A percentile compares a stretch with the other conserved stretches of the same genome.
Conservation (phyloP, 2,888 invertebrate genomes). For the Oithona nana region DNA sequence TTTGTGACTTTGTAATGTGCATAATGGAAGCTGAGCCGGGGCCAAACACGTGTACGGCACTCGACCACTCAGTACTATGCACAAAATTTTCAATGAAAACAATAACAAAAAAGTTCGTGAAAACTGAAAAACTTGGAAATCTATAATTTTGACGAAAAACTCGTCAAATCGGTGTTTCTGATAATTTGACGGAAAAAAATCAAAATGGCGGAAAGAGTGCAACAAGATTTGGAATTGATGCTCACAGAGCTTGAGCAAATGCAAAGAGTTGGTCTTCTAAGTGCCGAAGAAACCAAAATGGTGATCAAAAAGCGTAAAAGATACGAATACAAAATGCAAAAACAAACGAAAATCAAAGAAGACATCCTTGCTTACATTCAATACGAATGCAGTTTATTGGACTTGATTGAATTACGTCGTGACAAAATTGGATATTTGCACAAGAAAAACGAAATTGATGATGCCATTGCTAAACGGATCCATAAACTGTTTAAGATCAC, state of each 20-base stretch:
- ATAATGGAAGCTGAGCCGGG: too few species aligned
- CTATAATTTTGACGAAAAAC: too few species aligned
- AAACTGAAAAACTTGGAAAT: too few species aligned
- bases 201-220: conserved; percentile 32
- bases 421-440: conserved; percentile 18
- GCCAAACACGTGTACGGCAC: too few species aligned
- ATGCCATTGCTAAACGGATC: background rate
- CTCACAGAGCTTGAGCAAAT: conserved; percentile 30
- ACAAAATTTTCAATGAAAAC: too few species aligned
- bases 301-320: conserved; percentile 27
- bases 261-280: conserved; percentile 28
- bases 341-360: conserved; percentile 26
- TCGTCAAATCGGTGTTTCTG: too few species aligned
- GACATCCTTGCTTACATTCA: conserved; percentile 26
- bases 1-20: too few species aligned
- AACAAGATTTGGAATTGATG: conserved; percentile 29
- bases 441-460: background rate
- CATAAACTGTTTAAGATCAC: background rate
- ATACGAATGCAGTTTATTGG: conserved; percentile 29
- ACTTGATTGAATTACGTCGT: conserved; percentile 27
- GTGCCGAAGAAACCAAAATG: conserved; percentile 25
- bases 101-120: too few species aligned
- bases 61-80: too few species aligned
- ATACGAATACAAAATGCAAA: conserved; percentile 29
- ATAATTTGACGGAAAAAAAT: too few species aligned